Evolutionary conservation across 2,888 invertebrate genomes (phyloP).

Genomic region (Erynnis tages): DNA sequence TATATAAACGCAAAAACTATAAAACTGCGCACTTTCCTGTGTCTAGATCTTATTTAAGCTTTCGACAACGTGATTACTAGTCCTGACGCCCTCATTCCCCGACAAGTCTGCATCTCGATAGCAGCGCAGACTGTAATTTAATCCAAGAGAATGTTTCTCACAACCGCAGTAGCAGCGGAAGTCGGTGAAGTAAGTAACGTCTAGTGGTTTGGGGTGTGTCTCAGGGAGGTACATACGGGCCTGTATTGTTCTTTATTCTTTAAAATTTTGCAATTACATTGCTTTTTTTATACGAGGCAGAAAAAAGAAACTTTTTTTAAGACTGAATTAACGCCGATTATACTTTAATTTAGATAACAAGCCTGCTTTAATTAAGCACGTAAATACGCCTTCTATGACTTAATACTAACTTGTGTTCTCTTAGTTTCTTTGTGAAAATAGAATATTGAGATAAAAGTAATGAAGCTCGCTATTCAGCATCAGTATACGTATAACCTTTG

Average conservation of each 20-base stretch:
- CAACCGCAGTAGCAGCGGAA: slow-evolving; percentile 57
- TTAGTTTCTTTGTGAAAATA: too few relatives aligned
- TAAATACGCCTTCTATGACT: too few relatives aligned
- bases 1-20: too few relatives aligned
- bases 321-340: too few relatives aligned
- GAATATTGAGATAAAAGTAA: background rate
- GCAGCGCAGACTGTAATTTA: slow-evolving; percentile 54
- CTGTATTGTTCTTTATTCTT: slow-evolving; percentile 45
- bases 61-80: slow-evolving; percentile 38
- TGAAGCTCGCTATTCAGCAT: slow-evolving; percentile 1
- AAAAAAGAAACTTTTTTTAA: too few relatives aligned
- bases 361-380: too few relatives aligned
- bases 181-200: slow-evolving; percentile 44
- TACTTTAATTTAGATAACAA: too few relatives aligned
- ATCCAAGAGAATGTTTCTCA: slow-evolving; percentile 60
- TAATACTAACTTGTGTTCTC: too few relatives aligned
- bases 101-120: slow-evolving; percentile 37
- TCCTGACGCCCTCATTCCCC: slow-evolving; percentile 34
- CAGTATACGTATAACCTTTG: slow-evolving; percentile 38
- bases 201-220: slow-evolving; percentile 48
- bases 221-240: slow-evolving; percentile 49
- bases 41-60: slow-evolving; percentile 2
- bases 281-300: too few relatives aligned
- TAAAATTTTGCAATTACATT: too few relatives aligned
- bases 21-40: too few relatives aligned